phyloP scores from a whole-genome alignment of 2,113 vertebrate species.

The Leucopternis melanops region DNA sequence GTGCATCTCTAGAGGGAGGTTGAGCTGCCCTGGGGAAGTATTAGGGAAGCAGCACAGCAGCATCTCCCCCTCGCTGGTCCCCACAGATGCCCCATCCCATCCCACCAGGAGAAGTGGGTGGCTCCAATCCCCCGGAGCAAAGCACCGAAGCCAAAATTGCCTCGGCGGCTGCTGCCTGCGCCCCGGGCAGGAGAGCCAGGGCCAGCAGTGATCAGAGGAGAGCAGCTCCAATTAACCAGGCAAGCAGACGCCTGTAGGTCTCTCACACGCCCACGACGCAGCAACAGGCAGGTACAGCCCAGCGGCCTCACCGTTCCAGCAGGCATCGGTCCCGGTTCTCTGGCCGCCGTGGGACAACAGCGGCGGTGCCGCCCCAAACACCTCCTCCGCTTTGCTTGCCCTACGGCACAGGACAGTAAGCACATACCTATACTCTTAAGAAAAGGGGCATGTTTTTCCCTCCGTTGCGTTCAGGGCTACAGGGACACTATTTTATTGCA shows the following conservation, averaged over 20 bases:
- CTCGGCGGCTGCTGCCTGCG: rapidly evolving
- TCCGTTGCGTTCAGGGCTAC: rapidly evolving
- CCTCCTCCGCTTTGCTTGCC: not conserved
- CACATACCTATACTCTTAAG: rapidly evolving
- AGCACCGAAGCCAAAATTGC: not conserved
- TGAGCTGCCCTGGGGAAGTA: not conserved
- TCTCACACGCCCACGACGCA: not conserved
- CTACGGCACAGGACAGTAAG: not conserved
- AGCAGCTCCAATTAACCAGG: not conserved
- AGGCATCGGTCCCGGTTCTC: not conserved
- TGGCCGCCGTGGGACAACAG: rapidly evolving
- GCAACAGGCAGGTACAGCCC: not conserved
- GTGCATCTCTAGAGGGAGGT: not conserved
- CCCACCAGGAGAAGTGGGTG: rapidly evolving
- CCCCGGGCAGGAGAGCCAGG: not conserved
- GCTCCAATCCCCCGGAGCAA: not conserved
- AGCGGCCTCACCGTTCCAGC: not conserved
- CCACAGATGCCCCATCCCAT: not conserved
- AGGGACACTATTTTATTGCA: not conserved
- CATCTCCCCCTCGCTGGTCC: not conserved
- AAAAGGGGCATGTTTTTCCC: rapidly evolving
- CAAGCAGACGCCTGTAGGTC: not conserved
- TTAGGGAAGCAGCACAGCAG: not conserved
- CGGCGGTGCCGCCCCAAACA: rapidly evolving
- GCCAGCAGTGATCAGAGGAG: not conserved